phyloP scores from a whole-genome alignment of 2,888 invertebrate species.

The Aricia artaxerxes region DNA sequence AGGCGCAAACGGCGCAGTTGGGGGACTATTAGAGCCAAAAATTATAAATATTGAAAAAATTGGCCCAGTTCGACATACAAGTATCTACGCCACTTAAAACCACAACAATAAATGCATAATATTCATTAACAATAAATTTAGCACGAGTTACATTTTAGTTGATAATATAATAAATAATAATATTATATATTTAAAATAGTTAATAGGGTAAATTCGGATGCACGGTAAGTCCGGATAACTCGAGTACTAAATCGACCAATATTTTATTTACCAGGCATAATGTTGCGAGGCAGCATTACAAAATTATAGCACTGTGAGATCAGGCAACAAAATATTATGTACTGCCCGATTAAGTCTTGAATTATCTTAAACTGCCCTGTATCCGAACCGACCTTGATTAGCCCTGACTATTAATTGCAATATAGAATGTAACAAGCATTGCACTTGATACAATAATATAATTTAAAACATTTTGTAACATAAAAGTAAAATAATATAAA shows the following conservation, averaged over 20 bases:
- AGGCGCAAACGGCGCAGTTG: not conserved
- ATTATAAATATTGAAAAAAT: constrained; percentile 8
- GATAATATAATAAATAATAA: not conserved
- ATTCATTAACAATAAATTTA: constrained; percentile 27
- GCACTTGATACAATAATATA: not conserved
- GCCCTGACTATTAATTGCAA: constrained; percentile 49
- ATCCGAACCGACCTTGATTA: not conserved
- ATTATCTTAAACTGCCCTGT: not conserved
- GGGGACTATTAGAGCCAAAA: not conserved
- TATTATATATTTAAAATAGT: not conserved
- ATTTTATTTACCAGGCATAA: not conserved
- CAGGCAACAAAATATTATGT: not conserved
- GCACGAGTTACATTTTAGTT: constrained; percentile 26
- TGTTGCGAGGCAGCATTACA: not conserved
- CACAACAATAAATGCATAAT: constrained; percentile 36
- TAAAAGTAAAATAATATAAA: constrained; percentile 14
- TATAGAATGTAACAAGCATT: constrained; percentile 37
- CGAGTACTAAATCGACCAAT: not conserved
- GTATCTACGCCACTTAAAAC: constrained; percentile 28
- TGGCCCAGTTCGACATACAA: not conserved
- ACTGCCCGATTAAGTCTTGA: not conserved
- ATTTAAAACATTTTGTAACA: constrained; percentile 1
- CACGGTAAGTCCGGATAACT: not conserved
- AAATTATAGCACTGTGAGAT: not conserved
- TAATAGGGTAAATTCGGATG: not conserved